A percentile compares a stretch with the other conserved stretches of the same genome.
These are phyloP conservation scores for Lophochroa leadbeateri DNA, from an alignment of 2,113 vertebrate genomes.

Conservation along the genomic window DNA sequence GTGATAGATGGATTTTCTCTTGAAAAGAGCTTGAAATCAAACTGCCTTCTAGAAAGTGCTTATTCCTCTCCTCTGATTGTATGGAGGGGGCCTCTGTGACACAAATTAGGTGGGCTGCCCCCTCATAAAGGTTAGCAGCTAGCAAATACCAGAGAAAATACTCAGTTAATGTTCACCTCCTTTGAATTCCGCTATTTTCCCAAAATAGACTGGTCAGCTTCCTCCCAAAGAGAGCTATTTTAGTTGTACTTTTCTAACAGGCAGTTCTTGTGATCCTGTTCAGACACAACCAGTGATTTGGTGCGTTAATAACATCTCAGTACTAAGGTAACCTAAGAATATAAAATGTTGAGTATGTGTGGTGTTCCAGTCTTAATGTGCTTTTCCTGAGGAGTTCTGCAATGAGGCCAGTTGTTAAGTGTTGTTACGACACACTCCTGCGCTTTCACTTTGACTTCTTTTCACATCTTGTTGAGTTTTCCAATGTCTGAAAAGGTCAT, in stretches of 20 bases:
- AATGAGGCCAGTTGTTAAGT: neutral
- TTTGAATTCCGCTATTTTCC: slow-evolving; percentile 8
- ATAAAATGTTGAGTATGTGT: neutral
- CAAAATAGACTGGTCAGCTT: neutral
- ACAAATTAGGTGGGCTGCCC: neutral
- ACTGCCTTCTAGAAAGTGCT: neutral
- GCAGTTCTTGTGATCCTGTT: neutral
- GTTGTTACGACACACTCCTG: neutral
- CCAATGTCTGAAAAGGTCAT: neutral
- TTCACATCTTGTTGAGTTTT: slow-evolving; percentile 27
- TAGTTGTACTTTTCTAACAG: neutral
- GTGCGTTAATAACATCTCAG: neutral
- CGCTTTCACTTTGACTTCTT: slow-evolving; percentile 36
- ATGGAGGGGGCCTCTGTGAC: neutral
- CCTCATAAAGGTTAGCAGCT: neutral
- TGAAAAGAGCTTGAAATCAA: neutral
- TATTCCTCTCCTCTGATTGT: neutral
- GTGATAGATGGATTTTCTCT: neutral
- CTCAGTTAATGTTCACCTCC: neutral
- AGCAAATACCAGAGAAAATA: neutral
- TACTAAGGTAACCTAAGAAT: neutral
- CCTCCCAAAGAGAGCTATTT: neutral
- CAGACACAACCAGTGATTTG: neutral
- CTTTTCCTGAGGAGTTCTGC: neutral
- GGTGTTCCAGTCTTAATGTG: neutral